These are phyloP conservation scores for Tragelaphus imberbis DNA, from an alignment of 2,113 vertebrate genomes.

Conservation along the genomic window DNA sequence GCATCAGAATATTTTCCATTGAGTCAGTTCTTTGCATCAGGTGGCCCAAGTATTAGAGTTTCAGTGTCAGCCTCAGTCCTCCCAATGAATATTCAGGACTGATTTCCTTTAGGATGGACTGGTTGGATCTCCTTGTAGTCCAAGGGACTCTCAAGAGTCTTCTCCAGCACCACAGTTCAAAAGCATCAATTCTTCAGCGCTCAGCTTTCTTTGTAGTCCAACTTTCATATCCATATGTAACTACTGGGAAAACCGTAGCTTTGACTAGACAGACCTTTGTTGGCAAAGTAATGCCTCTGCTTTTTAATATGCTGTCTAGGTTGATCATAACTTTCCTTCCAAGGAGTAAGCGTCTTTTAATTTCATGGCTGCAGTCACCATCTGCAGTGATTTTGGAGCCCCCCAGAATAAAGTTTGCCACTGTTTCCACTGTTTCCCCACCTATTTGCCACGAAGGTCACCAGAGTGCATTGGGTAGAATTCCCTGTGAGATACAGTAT, in stretches of 20 bases:
- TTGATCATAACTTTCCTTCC: not conserved
- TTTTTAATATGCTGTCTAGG: not conserved
- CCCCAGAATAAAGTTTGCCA: not conserved
- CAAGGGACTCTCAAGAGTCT: not conserved
- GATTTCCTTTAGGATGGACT: not conserved
- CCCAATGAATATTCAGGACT: not conserved
- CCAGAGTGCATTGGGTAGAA: not conserved
- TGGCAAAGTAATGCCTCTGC: not conserved
- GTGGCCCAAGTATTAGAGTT: not conserved
- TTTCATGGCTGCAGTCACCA: not conserved
- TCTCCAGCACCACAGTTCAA: not conserved
- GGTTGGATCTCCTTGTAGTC: not conserved
- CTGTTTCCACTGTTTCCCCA: not conserved
- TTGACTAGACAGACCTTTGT: not conserved
- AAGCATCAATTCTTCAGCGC: rapidly evolving
- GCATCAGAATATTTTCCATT: not conserved
- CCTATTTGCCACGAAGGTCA: not conserved
- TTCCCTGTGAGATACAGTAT: not conserved
- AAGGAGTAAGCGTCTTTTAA: not conserved
- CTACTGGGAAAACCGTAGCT: not conserved
- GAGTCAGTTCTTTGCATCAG: not conserved
- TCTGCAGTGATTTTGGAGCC: not conserved
- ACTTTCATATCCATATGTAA: not conserved
- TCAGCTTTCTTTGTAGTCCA: not conserved
- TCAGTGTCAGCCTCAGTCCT: not conserved